Evolutionary conservation across 2,888 invertebrate genomes (phyloP), one percentile per base, ranked within the genome.

Genomic region (Hirtodrosophila duncani): DNA sequence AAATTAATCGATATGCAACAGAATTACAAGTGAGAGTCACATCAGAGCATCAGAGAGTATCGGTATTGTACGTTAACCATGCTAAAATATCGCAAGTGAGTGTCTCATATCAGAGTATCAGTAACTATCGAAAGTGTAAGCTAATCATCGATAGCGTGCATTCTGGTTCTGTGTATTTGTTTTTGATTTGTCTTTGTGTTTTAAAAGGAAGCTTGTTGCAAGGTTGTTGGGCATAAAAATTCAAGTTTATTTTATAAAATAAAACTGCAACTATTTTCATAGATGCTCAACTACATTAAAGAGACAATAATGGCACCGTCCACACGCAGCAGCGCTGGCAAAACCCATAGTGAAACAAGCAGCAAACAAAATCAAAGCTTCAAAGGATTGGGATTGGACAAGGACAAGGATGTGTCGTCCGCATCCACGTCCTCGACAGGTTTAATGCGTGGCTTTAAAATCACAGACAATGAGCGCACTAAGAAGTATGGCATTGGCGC

Each of bases 401-500:
- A 58, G 30, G 53, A 50, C 27, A 55, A 34, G 27, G 46, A 61
- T 42, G n/a, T n/a, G n/a, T 33, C 18, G 13, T 20, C 33, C 10
- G 42, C 11, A 7, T 16, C 55, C 17, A 71, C 33, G 34, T 41
- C 21, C 11, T 14, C 27, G 24, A 20, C 29, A 18, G 30, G 30
- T 13, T 58, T 52, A 48, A 83, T 87, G 79, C 81, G 83, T 42
- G 87, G 87, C 20, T 87, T 84, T 48, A 87, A 87, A 77, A 82
- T 87, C 37, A 85, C 85, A 5, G 86, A 87, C 55, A 84, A 84
- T 50, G 82, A 84, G 17, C 80, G 87, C 0, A 64, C 79, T 0
- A 75, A 77, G 42, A 87, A 85, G 64, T 85, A 75, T 50, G 87
- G 87, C 8, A 83, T 87, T 18, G 87, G 86, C 26, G 87, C 86